Percentiles rank a stretch among this genome's conserved stretches.
Conservation (phyloP, 2,888 invertebrate species). For the Anticlea derivata region DNA sequence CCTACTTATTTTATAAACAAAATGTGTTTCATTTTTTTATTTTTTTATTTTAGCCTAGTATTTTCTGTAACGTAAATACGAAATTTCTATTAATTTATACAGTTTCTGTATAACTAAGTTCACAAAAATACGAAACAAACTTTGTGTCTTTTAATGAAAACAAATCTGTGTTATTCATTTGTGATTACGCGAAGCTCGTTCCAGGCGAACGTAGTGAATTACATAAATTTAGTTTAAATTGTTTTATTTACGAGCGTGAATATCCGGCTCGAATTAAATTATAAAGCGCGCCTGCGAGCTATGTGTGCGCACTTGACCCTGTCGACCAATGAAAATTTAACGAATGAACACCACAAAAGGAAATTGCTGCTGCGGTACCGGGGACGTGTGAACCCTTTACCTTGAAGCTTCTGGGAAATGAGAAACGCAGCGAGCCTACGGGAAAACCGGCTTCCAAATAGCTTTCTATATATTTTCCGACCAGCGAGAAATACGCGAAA, state of each 20-base stretch:
- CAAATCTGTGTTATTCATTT: constrained; percentile 39
- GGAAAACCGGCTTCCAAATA: constrained; percentile 41
- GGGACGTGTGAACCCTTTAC: constrained; percentile 59
- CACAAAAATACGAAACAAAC: constrained; percentile 1
- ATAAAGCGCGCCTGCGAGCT: constrained; percentile 48
- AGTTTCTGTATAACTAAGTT: background rate
- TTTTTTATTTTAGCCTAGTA: too few relatives aligned
- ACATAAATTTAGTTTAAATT: constrained; percentile 54
- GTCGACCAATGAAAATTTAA: constrained; percentile 66
- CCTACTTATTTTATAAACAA: too few relatives aligned
- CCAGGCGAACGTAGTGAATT: constrained; percentile 43
- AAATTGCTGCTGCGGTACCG: constrained; percentile 59
- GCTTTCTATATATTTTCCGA: constrained; percentile 40
- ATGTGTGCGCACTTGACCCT: constrained; percentile 55
- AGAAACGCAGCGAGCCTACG: constrained; percentile 43
- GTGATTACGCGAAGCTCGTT: constrained; percentile 43
- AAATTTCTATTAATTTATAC: background rate
- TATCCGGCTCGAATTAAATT: constrained; percentile 61
- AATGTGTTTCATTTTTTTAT: too few relatives aligned
- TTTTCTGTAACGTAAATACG: background rate
- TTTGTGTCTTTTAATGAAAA: constrained; percentile 20
- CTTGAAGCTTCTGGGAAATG: constrained; percentile 50
- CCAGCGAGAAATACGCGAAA: constrained; percentile 29
- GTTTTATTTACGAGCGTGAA: constrained; percentile 59
- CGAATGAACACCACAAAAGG: constrained; percentile 69